A percentile compares a stretch with the other conserved stretches of the same genome.
phyloP scores from a whole-genome alignment of 2,888 invertebrate species.

The Eilema depressum region DNA sequence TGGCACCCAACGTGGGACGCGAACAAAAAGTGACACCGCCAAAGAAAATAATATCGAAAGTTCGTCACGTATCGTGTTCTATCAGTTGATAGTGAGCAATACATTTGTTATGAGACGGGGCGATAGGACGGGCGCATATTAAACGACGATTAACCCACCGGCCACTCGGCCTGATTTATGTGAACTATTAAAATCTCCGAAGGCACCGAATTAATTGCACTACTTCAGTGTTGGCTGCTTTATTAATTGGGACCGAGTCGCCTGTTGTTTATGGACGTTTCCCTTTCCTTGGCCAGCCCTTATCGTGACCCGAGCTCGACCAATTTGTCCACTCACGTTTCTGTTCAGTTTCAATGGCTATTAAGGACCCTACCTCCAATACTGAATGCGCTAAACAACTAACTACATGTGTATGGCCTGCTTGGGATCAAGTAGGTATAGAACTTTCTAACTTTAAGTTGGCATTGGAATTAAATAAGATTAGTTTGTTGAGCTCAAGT shows the following conservation, averaged over 20 bases:
- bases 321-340: conserved; percentile 85
- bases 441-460: conserved; percentile 2
- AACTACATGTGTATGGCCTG: conserved; percentile 36
- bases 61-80: conserved; percentile 52
- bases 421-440: conserved; percentile 5
- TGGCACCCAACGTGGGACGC: conserved; percentile 13
- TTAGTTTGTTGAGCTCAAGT: conserved; percentile 7
- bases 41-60: conserved; percentile 16
- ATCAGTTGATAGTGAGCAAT: conserved; percentile 55
- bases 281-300: conserved; percentile 78
- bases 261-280: conserved; percentile 84
- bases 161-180: conserved; percentile 81
- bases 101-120: conserved; percentile 52
- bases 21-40: background rate
- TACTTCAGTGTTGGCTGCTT: conserved; percentile 84
- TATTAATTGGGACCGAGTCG: conserved; percentile 86
- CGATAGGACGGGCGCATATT: conserved; percentile 80
- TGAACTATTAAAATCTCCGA: conserved; percentile 86
- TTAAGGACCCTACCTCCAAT: conserved; percentile 79
- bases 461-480: conserved; percentile 1
- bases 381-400: conserved; percentile 49
- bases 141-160: conserved; percentile 86
- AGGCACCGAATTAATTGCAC: conserved; percentile 86
- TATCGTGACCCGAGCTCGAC: conserved; percentile 81
- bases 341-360: conserved; percentile 82